Evolutionary conservation across 2,113 vertebrate genomes (phyloP), one percentile per base, ranked within the genome.

Genomic region (Triplophysa siluroides): DNA sequence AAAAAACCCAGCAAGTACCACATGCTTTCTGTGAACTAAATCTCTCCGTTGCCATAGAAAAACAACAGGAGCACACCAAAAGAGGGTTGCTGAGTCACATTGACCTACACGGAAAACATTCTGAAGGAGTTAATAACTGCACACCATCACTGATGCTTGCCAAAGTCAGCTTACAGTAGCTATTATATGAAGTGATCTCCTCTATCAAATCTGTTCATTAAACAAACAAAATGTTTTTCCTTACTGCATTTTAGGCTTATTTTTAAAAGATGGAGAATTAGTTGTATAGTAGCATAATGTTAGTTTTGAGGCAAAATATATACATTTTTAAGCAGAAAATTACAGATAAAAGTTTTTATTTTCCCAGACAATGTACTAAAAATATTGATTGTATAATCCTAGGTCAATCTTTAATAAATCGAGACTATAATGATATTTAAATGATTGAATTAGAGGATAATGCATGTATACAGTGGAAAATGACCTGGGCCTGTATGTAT

Each of bases 91-190:
- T 76, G 74, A 64, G 61, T 76, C 74, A 64, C 43, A 33, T 2
- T 76, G 74, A 76, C 74, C 74, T 76, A 47, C 24, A 29, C 23
- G 33, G 45, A 41, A 75, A 75, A 62, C 41, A 75, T 75, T 62
- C 58, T 18, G 58, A 33, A 61, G 61, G 41, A 23, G 3, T 19
- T 74, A 74, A 8, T 74, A 74, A 8, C 58, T 76, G 61, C 60
- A 76, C 38, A 26, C 29, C n/a, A 18, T 41, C 24, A 66, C 18
- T 29, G 29, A 43, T 12, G 26, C 3, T 2, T 21, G 19, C 11
- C 33, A n/a, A 58, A 58, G 14, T 60, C 54, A 74, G 18, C 21
- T 6, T 12, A 38, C 26, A 29, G 26, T 29, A 29, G 5, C 26
- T 21, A 58, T 21, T 14, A 16, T 58, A 18, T 72, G n/a, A 72